Conservation (phyloP, 2,888 invertebrate species). For the Caenorhabditis afra region DNA sequence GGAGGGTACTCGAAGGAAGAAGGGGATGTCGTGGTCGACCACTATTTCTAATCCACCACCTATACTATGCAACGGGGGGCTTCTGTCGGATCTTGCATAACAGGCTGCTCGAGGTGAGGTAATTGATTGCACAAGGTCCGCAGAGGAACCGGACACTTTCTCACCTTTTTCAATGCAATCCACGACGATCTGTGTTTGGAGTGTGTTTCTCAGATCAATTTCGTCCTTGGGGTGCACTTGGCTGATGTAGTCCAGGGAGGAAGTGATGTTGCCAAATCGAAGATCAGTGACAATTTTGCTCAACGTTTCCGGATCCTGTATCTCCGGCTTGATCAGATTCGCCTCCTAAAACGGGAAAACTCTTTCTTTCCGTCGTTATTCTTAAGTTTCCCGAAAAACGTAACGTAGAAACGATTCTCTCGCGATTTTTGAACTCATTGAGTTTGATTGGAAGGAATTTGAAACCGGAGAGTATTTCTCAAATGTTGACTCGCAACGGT, state of each 20-base stretch:
- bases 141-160: background rate
- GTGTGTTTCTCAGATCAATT: constrained; percentile 29
- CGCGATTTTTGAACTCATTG: constrained; percentile 14
- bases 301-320: constrained; percentile 10
- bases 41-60: no score
- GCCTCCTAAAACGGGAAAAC: constrained; percentile 19
- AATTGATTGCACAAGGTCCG: constrained; percentile 6
- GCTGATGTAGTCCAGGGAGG: constrained; percentile 50
- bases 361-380: background rate
- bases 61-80: no score
- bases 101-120: no score
- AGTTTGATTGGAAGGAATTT: background rate
- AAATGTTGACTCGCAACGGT: background rate
- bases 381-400: no score
- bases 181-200: constrained; percentile 51
- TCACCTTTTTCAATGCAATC: constrained; percentile 54
- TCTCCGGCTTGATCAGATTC: background rate
- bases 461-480: constrained; percentile 12
- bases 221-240: constrained; percentile 51
- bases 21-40: no score
- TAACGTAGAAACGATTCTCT: background rate
- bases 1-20: no score
- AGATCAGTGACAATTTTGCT: constrained; percentile 43
- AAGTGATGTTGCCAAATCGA: constrained; percentile 34
- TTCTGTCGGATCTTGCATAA: no score